Conservation (phyloP, 2,113 vertebrate genomes). For the Ochotona curzoniae region DNA sequence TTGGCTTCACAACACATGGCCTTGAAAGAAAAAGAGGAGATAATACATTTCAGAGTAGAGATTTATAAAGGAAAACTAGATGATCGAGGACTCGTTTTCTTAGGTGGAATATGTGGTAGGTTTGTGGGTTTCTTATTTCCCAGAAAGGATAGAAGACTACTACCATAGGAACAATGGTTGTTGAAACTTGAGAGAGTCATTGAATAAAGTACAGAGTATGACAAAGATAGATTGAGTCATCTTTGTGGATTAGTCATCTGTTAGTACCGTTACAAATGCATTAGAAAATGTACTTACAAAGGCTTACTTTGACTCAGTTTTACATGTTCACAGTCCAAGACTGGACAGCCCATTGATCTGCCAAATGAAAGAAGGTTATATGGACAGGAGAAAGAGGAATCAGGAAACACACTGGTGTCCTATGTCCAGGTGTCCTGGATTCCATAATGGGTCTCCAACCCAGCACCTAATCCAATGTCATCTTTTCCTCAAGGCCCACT, state of each 20-base stretch:
- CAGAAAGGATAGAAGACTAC: background rate
- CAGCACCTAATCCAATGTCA: too few relatives aligned
- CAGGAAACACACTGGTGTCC: too few relatives aligned
- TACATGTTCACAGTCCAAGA: too few relatives aligned
- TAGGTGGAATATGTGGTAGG: background rate
- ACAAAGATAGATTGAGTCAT: background rate
- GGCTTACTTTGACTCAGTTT: too few relatives aligned
- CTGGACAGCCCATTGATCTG: too few relatives aligned
- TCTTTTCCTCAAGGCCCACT: too few relatives aligned
- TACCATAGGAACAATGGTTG: background rate
- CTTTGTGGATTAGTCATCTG: background rate
- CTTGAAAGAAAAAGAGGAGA: constrained; percentile 67
- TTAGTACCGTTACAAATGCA: too few relatives aligned
- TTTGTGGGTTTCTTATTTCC: background rate
- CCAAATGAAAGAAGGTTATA: too few relatives aligned
- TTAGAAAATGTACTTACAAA: too few relatives aligned
- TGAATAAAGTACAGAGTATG: background rate
- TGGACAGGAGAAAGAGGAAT: too few relatives aligned
- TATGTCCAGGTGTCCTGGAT: too few relatives aligned
- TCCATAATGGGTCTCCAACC: too few relatives aligned
- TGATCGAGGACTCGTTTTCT: background rate
- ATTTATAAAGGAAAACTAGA: background rate
- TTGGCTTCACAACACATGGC: constrained; percentile 45
- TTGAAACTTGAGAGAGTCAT: background rate
- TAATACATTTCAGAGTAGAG: background rate